Percentiles rank a stretch among this genome's conserved stretches.
Evolutionary conservation across 2,888 invertebrate species (phyloP).

Genomic region (Spicauda simplicius): DNA sequence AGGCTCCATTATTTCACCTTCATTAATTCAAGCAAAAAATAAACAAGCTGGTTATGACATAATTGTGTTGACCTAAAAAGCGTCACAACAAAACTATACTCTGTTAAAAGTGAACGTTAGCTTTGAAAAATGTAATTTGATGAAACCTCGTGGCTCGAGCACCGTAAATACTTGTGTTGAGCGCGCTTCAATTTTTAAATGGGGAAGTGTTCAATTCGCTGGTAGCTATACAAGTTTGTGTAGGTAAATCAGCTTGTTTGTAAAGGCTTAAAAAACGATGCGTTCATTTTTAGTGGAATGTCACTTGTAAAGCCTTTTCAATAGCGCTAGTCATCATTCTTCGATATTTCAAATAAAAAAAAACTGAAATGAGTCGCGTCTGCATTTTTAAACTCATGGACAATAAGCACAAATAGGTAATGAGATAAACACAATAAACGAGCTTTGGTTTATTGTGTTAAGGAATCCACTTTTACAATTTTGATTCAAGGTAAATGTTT

Average conservation of each 20-base stretch:
- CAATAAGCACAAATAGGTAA: no score
- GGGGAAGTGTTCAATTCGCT: constrained; percentile 21
- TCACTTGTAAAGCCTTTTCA: background rate
- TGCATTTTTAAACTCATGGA: no score
- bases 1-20: constrained; percentile 4
- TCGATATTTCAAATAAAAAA: background rate
- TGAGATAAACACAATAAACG: no score
- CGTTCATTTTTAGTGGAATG: background rate
- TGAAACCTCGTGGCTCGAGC: constrained; percentile 28
- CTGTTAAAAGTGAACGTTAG: constrained; percentile 34
- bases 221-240: constrained; percentile 14
- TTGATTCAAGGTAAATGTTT: no score
- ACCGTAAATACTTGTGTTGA: constrained; percentile 36
- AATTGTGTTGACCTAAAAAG: constrained; percentile 35
- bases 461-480: no score
- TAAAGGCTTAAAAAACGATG: background rate
- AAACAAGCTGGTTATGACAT: constrained; percentile 31
- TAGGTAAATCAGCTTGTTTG: constrained; percentile 1
- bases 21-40: constrained; percentile 31
- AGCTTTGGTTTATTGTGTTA: no score
- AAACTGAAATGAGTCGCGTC: no score
- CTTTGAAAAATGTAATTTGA: constrained; percentile 36
- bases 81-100: constrained; percentile 33
- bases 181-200: constrained; percentile 37
- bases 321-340: background rate